Evolutionary conservation across 30 jellyfish, hydroid and myxozoan species (phyloP), one percentile per base, ranked within the genome.

Genomic region (Sanderia malayensis): DNA sequence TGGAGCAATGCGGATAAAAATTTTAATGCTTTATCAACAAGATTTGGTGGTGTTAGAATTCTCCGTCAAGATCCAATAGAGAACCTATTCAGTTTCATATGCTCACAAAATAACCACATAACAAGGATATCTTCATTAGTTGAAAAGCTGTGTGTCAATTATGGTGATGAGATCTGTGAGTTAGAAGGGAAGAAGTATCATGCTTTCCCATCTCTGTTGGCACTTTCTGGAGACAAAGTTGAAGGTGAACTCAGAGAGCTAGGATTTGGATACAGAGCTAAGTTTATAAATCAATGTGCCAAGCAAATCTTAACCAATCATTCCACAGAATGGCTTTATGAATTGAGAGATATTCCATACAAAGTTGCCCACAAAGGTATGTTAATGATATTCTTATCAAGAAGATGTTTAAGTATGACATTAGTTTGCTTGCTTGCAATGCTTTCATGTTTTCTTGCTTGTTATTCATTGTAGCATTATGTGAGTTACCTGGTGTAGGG

Each of bases 241-340:
- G 97, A 90, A 46, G 83, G 59, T 19, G 44, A 70, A 1, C 57
- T 90, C 21, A 81, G 97, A 41, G 85, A 73, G 65, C 80, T 90
- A 13, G 94, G 97, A 21, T 90, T 90, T 83, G 97, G 97, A 7
- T 90, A 90, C 83, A 76, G 97, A 37, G 97, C 97, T 15, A 90
- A 90, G 58, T 90, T 83, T 37, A 90, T 89, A 27, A 68, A 82
- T 31, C 87, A 81, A n/a, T 69, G 93, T 69, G 97, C 97, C 32
- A 64, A 71, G 30, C 22, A 67, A 31, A 71, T 89, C 11, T 57
- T 61, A 22, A 73, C 53, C 0, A 32, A 68, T 10, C 72, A 63
- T 7, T 69, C 79, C 17, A 82, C 26, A 1, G 70, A 74, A 3
- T 89, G 97, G 97, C 84, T 89, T 22, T 27, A 31, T 31, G 59